Conservation (phyloP, 2,888 invertebrate species). For the Hypsopygia costalis region DNA sequence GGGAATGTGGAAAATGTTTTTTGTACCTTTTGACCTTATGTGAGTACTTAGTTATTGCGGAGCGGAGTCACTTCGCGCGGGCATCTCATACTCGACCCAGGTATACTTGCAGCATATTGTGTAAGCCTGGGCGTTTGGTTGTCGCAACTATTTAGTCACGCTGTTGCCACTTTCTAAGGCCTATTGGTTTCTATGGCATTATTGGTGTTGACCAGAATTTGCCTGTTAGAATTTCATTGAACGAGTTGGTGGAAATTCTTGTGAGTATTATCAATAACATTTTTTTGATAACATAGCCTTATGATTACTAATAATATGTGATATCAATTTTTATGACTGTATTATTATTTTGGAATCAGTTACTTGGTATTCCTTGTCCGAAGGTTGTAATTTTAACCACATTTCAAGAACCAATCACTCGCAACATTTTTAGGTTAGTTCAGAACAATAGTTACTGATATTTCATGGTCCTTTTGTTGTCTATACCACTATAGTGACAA, state of each 20-base stretch:
- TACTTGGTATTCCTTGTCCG: no score
- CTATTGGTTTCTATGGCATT: conserved; percentile 16
- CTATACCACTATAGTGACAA: no score
- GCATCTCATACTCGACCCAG: background rate
- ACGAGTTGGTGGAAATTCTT: background rate
- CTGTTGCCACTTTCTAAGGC: conserved; percentile 10
- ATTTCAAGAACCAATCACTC: no score
- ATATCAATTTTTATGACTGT: conserved; percentile 4
- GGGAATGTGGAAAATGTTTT: conserved; percentile 45
- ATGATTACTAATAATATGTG: conserved; percentile 1
- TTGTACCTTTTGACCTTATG: conserved; percentile 51
- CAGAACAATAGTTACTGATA: no score
- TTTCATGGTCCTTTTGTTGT: no score
- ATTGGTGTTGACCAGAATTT: background rate
- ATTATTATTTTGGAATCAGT: no score
- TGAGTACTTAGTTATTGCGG: conserved; percentile 44
- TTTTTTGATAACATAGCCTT: conserved; percentile 9
- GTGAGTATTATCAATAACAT: background rate
- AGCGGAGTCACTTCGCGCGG: conserved; percentile 40
- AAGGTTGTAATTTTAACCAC: no score
- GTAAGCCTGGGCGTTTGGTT: conserved; percentile 36
- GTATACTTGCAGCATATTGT: conserved; percentile 29
- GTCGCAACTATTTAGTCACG: conserved; percentile 30
- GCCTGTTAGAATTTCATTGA: no score
- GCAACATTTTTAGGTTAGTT: no score